Evolutionary conservation across 2,888 invertebrate genomes (phyloP), one percentile per base, ranked within the genome.

Genomic region (Helobdella robusta): DNA sequence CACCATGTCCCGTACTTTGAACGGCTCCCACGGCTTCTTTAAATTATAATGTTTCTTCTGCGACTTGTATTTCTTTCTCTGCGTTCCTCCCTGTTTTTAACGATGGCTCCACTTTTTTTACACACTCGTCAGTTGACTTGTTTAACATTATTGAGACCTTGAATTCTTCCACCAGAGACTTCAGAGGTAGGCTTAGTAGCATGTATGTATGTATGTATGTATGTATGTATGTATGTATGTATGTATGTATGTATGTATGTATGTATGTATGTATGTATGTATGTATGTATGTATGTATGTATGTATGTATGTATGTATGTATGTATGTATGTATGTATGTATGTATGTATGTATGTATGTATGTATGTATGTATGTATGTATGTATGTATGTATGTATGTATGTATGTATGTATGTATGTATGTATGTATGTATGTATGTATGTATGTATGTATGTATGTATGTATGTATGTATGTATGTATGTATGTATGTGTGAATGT

Each of bases 221-320:
- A n/a, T 64, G 44, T 58, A 35, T 59, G 35, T 59, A 30, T 65
- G 48, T 23, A 25, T 35, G 50, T 52, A 20, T 52, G 36, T 52
- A 36, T 59, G 52, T 52, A 6, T 44, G 61, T 44, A 1, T 36
- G 60, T 60, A 2, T 60, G 60, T 44, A 2, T 60, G 60, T 60
- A 4, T 60, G 25, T 36, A 32, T 34, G n/a, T 59, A 32, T 40
- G 35, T 56, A 20, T 32, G 40, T 59, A 58, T 65, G 54, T 59
- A 58, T 59, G 40, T 59, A 6, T 65, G 32, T 59, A 6, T 65
- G 40, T 65, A 30, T 65, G 40, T 60, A 30, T 59, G 48, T 65
- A 25, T 59, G 40, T 61, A 34, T 52, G 25, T 61, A 44, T 66
- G 36, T 66, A 34, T 59, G 35, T 65, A 28, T 65, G 36, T 65